phyloP scores from a whole-genome alignment of 2,113 vertebrate species.

The Oplegnathus fasciatus region DNA sequence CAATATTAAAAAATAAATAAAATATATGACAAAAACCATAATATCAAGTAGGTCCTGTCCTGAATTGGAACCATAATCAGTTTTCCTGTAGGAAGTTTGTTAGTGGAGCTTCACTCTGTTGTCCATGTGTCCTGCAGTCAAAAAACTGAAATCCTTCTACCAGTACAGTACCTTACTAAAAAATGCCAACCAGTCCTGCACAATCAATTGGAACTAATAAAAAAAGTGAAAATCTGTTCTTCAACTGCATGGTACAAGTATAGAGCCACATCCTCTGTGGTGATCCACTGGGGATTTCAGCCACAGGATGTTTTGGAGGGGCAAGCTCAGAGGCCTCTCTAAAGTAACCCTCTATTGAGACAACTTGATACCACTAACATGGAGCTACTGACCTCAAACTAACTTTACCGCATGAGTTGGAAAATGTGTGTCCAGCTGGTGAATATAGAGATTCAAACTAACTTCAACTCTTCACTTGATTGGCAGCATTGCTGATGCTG shows the following conservation, averaged over 20 bases:
- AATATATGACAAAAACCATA: too few relatives aligned
- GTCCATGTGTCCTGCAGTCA: not conserved
- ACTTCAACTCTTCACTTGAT: not conserved
- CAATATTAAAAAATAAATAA: too few relatives aligned
- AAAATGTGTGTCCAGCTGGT: not conserved
- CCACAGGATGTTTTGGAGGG: slow-evolving; percentile 15
- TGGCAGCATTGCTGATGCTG: not conserved
- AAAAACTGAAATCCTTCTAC: not conserved
- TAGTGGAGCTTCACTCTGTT: not conserved
- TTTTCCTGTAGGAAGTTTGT: not conserved
- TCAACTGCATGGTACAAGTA: not conserved
- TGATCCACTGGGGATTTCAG: slow-evolving; percentile 4
- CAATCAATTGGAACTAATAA: slow-evolving; percentile 6
- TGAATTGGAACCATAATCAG: too few relatives aligned
- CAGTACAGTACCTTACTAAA: not conserved
- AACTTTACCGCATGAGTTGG: not conserved
- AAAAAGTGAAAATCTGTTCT: slow-evolving; percentile 13
- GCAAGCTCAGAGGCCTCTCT: not conserved
- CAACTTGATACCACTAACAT: not conserved
- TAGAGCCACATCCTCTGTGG: not conserved
- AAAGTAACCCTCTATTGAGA: not conserved
- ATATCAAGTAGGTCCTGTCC: too few relatives aligned
- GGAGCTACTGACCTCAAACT: not conserved
- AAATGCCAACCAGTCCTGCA: not conserved
- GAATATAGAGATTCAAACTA: not conserved